A percentile compares a stretch with the other conserved stretches of the same genome.
Conservation (phyloP, 2,113 vertebrate genomes). For the Lanius ludovicianus region DNA sequence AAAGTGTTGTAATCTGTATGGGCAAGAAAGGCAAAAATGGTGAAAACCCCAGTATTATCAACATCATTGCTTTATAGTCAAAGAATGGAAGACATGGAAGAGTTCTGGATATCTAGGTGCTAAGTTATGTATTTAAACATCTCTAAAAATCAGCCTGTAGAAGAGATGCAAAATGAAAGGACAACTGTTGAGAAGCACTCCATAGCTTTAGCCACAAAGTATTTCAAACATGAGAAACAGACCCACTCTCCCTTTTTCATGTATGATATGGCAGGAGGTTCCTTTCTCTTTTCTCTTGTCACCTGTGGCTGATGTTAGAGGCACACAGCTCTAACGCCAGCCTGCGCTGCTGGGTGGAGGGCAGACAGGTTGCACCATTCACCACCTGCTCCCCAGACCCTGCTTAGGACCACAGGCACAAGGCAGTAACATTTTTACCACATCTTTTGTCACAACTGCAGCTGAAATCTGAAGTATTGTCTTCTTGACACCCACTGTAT, state of each 20-base stretch:
- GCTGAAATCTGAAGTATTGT: not conserved
- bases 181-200: not conserved
- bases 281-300: not conserved
- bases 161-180: not conserved
- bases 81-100: not conserved
- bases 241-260: not conserved
- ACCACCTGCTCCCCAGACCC: not conserved
- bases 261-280: not conserved
- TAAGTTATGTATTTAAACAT: not conserved
- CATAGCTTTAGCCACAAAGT: not conserved
- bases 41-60: not conserved
- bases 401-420: not conserved
- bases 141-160: not conserved
- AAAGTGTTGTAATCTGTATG: not conserved
- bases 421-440: not conserved
- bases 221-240: not conserved
- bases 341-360: rapidly evolving
- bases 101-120: not conserved
- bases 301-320: not conserved
- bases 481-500: not conserved
- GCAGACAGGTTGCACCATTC: not conserved
- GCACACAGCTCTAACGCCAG: not conserved
- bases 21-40: not conserved
- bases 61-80: not conserved
- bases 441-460: not conserved